These are phyloP conservation scores for Oscheius myriophilus DNA, from an alignment of 2,888 invertebrate species.

Conservation along the genomic window DNA sequence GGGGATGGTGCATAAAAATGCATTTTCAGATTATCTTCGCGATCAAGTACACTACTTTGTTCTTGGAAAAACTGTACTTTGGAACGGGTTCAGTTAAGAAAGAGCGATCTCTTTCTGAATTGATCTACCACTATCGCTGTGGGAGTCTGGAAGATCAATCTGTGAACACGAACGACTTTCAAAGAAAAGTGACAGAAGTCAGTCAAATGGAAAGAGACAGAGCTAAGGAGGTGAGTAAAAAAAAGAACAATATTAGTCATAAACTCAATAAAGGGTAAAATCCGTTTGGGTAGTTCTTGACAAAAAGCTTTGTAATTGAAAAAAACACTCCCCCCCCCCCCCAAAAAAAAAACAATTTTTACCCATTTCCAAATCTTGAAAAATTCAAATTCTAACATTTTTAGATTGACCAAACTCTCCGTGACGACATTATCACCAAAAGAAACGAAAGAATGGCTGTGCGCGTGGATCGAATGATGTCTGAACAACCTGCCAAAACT, in stretches of 20 bases:
- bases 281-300: too few relatives aligned
- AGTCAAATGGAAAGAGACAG: conserved; percentile 23
- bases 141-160: conserved; percentile 51
- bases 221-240: conserved; percentile 41
- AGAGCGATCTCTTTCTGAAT: conserved; percentile 27
- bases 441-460: conserved; percentile 75
- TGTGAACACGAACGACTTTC: conserved; percentile 40
- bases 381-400: too few relatives aligned
- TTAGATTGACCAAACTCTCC: conserved; percentile 74
- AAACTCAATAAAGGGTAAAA: too few relatives aligned
- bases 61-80: conserved; percentile 48
- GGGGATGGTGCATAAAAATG: neutral
- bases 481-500: conserved; percentile 72
- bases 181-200: conserved; percentile 14
- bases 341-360: too few relatives aligned
- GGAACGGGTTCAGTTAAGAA: conserved; percentile 20
- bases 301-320: too few relatives aligned
- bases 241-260: too few relatives aligned
- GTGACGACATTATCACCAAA: conserved; percentile 74
- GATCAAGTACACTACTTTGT: conserved; percentile 60
- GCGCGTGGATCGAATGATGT: conserved; percentile 72
- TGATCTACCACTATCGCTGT: conserved; percentile 52
- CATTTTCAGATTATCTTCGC: conserved; percentile 61
- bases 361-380: too few relatives aligned
- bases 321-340: too few relatives aligned